Conservation (phyloP, 2,888 invertebrate genomes). For the Candidula unifasciata region DNA sequence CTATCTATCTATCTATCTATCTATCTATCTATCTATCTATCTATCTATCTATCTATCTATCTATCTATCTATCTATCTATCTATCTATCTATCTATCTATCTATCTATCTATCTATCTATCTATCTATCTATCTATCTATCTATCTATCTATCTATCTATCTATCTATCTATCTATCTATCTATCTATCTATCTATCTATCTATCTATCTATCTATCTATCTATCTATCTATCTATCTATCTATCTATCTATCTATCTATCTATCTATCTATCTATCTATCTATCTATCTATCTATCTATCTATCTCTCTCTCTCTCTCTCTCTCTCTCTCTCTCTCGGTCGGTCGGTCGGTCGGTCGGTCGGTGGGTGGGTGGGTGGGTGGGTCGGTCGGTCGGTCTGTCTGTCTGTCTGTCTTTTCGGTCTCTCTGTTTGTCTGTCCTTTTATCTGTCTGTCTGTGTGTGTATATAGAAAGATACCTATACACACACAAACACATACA, state of each 20-base stretch:
- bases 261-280: constrained; percentile 2
- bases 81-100: constrained; percentile 8
- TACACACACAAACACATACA: too few species aligned
- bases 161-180: background rate
- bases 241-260: constrained; percentile 5
- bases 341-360: background rate
- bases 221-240: constrained; percentile 28
- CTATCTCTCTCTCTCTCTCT: too few species aligned
- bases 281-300: too few species aligned
- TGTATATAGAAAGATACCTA: background rate
- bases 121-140: constrained; percentile 25
- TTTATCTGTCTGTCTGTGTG: constrained; percentile 23
- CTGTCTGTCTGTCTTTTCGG: constrained; percentile 5
- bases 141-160: constrained; percentile 22
- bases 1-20: constrained; percentile 8
- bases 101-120: constrained; percentile 2
- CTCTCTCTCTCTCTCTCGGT: too few species aligned
- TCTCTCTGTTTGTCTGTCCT: constrained; percentile 6
- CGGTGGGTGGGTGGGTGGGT: too few species aligned
- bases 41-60: constrained; percentile 8
- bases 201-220: constrained; percentile 25
- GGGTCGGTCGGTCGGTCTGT: too few species aligned
- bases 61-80: constrained; percentile 8
- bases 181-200: constrained; percentile 12
- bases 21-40: constrained; percentile 8